A percentile compares a stretch with the other conserved stretches of the same genome.
phyloP scores from a whole-genome alignment of 2,888 invertebrate species.

The Mesorhabditis spiculigera region DNA sequence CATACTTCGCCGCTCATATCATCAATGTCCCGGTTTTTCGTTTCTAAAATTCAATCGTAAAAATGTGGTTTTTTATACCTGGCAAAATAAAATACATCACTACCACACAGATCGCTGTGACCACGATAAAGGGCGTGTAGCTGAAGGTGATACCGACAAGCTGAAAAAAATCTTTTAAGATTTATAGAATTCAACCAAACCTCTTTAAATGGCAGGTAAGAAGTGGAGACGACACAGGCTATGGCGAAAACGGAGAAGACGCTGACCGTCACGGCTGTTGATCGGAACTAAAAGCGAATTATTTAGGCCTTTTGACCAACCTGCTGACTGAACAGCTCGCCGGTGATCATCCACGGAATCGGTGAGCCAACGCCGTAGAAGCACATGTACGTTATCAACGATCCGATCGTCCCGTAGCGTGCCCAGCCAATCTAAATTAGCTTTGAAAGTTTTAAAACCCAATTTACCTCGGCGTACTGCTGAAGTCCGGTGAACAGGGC shows the following conservation, averaged over 20 bases:
- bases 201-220: slow-evolving; percentile 56
- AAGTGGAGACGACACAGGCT: slow-evolving; percentile 55
- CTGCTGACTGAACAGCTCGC: slow-evolving; percentile 55
- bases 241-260: slow-evolving; percentile 55
- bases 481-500: not conserved
- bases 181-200: slow-evolving; percentile 21
- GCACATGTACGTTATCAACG: slow-evolving; percentile 54
- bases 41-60: too few species aligned
- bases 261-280: slow-evolving; percentile 52
- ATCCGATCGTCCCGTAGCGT: slow-evolving; percentile 49
- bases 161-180: slow-evolving; percentile 25
- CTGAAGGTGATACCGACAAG: slow-evolving; percentile 56
- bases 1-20: too few species aligned
- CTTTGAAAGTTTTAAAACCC: slow-evolving; percentile 13
- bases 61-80: slow-evolving; percentile 19
- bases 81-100: slow-evolving; percentile 49
- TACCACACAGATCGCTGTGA: slow-evolving; percentile 45
- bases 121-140: slow-evolving; percentile 61
- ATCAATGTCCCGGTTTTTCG: too few species aligned
- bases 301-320: slow-evolving; percentile 16
- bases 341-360: slow-evolving; percentile 57
- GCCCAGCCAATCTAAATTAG: slow-evolving; percentile 42
- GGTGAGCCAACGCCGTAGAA: slow-evolving; percentile 57
- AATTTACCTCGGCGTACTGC: not conserved
- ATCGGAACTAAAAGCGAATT: slow-evolving; percentile 40